Percentiles rank a stretch among this genome's conserved stretches.
These are phyloP conservation scores for Phortica okadai DNA, from an alignment of 2,888 invertebrate genomes.

Conservation along the genomic window DNA sequence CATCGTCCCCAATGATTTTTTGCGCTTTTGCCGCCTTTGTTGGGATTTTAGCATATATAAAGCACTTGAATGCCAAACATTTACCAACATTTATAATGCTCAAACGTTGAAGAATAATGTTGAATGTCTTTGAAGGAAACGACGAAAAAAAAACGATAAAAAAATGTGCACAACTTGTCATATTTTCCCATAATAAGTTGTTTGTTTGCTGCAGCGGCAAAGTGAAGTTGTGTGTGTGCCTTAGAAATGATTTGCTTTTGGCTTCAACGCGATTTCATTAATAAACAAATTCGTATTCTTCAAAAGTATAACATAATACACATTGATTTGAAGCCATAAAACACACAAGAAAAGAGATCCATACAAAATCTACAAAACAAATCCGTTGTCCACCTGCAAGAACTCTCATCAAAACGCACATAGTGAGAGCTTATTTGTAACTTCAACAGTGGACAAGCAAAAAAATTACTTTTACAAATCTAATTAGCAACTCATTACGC, in stretches of 20 bases:
- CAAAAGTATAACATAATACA: no score
- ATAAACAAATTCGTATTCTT: no score
- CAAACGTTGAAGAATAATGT: constrained; percentile 20
- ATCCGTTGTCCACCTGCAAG: neutral
- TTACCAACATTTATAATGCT: constrained; percentile 53
- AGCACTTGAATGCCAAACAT: constrained; percentile 58
- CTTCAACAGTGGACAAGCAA: neutral
- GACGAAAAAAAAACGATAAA: constrained; percentile 33
- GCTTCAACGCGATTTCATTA: no score
- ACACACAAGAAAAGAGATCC: neutral
- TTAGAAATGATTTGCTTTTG: no score
- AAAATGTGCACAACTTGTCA: constrained; percentile 67
- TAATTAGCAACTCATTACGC: constrained; percentile 74
- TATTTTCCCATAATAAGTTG: constrained; percentile 73
- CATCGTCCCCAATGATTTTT: constrained; percentile 28
- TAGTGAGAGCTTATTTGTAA: neutral
- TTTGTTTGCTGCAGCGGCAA: constrained; percentile 45
- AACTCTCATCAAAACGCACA: neutral
- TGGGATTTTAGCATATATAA: constrained; percentile 70
- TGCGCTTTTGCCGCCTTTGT: constrained; percentile 29
- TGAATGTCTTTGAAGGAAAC: neutral
- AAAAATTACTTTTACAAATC: constrained; percentile 62
- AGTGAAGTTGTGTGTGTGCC: neutral
- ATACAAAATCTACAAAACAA: neutral
- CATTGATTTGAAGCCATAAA: neutral